These are phyloP conservation scores for Magallana angulata DNA, from an alignment of 1,140 invertebrate genomes.

Conservation along the genomic window DNA sequence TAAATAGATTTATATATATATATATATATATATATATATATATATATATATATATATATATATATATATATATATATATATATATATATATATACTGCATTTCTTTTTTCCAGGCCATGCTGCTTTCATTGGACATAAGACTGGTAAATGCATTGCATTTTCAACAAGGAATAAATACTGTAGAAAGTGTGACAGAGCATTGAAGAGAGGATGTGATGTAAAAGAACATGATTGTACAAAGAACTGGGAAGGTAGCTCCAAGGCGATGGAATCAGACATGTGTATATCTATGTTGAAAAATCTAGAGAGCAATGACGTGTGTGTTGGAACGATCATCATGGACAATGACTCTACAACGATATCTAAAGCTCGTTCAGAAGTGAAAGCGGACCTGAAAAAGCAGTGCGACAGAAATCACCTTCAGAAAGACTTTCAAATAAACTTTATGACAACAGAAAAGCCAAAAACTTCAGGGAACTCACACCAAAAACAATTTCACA, in stretches of 20 bases:
- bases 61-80: too few species aligned
- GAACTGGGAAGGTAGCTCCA: conserved; percentile 15
- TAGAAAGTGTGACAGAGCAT: not conserved
- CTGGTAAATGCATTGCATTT: not conserved
- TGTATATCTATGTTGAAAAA: not conserved
- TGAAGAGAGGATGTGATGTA: not conserved
- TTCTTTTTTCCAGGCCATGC: conserved; percentile 7
- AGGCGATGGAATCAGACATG: conserved; percentile 14
- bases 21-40: not conserved
- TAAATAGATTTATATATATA: not conserved
- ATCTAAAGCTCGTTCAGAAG: not conserved
- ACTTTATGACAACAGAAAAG: not conserved
- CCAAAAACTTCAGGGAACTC: not conserved
- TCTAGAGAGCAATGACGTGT: not conserved
- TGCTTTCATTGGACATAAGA: not conserved
- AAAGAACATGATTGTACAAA: conserved; percentile 1
- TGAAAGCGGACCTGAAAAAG: not conserved
- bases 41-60: too few species aligned
- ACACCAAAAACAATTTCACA: conserved; percentile 24
- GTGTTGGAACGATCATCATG: not conserved
- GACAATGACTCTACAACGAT: not conserved
- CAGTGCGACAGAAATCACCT: conserved; percentile 3
- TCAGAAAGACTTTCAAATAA: conserved; percentile 25
- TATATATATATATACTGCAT: not conserved
- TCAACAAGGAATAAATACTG: not conserved